Base-by-base conservation (phyloP, 2,797 vertebrate genomes). In the Pangasius macronema region DNA sequence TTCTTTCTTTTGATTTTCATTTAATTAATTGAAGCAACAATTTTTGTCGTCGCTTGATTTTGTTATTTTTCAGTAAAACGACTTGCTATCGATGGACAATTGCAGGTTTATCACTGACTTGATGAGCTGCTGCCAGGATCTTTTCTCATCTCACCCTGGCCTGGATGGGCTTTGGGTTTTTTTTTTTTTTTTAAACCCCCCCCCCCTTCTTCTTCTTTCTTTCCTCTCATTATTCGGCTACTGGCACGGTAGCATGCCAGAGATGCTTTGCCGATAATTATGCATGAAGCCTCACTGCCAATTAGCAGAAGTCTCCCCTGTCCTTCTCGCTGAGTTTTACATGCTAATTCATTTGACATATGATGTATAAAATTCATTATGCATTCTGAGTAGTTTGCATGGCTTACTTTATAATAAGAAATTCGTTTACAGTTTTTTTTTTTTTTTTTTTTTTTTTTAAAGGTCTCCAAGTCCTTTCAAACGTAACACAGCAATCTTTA, bases 341-440 rank as follows among this genome's bases (percentile, higher is more conserved):
- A 96, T 95, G 94, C 94, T 96, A 96, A 95, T 95, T 96, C 95
- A 92, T 94, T 95, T 96, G 95, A 96, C 95, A 96, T 95, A 95
- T 95, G 94, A 95, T 96, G 94, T 96, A 95, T 95, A 96, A 95
- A 95, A 96, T 96, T 95, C 94, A 96, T 96, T 96, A 96, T 96
- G 95, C 95, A 96, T 96, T 96, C 95, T 94, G 95, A 96, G 93
- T 95, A 94, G 94, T 95, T 95, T 95, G 94, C 94, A 95, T 95
- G 95, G 93, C 93, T 96, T 93, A 91, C 93, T 95, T 96, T 95
- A 93, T 94, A 94, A 94, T 94, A 94, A 93, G 91, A 94, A 94
- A 93, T 55, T 88, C 93, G 93, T 93, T 92, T 90, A 87, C 73
- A 33, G 83, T 82, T 65, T 53, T 24, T 77, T 53, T 53, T 10